phyloP scores from a whole-genome alignment of 2,888 invertebrate species.

The Oxytorus armatus region DNA sequence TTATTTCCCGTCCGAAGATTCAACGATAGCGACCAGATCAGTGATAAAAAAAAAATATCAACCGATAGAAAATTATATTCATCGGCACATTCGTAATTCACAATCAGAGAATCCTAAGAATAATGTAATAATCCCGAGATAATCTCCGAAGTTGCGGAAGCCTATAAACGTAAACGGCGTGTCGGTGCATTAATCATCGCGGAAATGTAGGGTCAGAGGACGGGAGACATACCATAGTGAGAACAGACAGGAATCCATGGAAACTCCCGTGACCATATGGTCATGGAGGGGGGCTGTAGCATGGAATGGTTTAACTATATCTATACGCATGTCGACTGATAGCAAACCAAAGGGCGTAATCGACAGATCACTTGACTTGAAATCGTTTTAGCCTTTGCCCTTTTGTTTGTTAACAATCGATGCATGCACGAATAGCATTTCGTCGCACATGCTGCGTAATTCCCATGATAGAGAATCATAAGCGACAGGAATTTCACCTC shows the following conservation, averaged over 20 bases:
- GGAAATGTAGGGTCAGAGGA: background rate
- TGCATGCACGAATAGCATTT: background rate
- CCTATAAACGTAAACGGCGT: background rate
- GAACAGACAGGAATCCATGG: conserved; percentile 39
- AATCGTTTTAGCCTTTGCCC: background rate
- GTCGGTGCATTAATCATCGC: conserved; percentile 46
- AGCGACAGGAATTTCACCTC: conserved; percentile 35
- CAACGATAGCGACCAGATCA: no score
- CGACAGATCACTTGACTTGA: no score
- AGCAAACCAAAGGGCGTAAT: conserved; percentile 1
- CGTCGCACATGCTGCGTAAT: conserved; percentile 52
- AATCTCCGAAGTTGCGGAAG: background rate
- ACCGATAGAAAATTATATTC: no score
- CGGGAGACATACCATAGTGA: conserved; percentile 21
- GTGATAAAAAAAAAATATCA: no score
- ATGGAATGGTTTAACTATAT: conserved; percentile 1
- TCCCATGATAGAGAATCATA: conserved; percentile 48
- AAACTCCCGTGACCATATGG: conserved; percentile 48
- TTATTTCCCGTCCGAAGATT: no score
- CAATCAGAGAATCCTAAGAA: no score
- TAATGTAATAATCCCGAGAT: background rate
- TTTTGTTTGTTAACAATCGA: background rate
- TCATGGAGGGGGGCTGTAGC: conserved; percentile 16
- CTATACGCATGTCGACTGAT: background rate
- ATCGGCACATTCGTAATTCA: no score